Evolutionary conservation across 1,140 invertebrate species (phyloP).

Genomic region (Trichonephila clavata): DNA sequence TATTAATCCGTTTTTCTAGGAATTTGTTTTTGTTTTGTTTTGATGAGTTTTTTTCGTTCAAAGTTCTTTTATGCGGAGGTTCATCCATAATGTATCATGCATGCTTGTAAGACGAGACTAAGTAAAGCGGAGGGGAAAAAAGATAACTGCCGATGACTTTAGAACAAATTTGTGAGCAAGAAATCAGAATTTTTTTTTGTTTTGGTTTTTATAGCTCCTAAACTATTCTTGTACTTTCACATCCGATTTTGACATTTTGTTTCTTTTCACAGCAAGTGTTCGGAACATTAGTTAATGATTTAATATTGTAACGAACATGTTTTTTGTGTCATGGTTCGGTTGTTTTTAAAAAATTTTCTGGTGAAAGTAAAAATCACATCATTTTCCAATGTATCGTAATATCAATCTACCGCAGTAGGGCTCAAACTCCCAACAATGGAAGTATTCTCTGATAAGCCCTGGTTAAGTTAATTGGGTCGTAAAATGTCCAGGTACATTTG

Average conservation of each 20-base stretch:
- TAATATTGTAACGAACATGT: not conserved
- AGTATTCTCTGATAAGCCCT: too few relatives aligned
- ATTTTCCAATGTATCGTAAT: too few relatives aligned
- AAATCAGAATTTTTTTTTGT: not conserved
- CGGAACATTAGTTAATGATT: not conserved
- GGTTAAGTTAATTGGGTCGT: too few relatives aligned
- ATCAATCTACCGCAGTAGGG: too few relatives aligned
- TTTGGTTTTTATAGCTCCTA: not conserved
- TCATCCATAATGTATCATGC: slow-evolving; percentile 65
- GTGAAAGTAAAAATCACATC: too few relatives aligned
- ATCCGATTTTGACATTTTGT: not conserved
- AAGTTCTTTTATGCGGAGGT: slow-evolving; percentile 32
- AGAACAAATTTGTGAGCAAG: not conserved
- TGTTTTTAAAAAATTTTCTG: not conserved
- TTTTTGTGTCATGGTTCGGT: not conserved
- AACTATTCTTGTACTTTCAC: not conserved
- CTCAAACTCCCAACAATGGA: too few relatives aligned
- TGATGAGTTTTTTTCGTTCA: not conserved
- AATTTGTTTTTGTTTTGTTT: slow-evolving; percentile 20
- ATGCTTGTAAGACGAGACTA: slow-evolving; percentile 38
- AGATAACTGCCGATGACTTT: slow-evolving; percentile 29
- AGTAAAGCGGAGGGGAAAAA: slow-evolving; percentile 35
- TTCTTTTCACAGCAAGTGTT: not conserved
- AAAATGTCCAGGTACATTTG: too few relatives aligned
- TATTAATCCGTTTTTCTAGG: slow-evolving; percentile 73